Percentiles rank a stretch among this genome's conserved stretches.
Evolutionary conservation across 2,797 vertebrate genomes (phyloP).

Genomic region (Myotis planiceps): DNA sequence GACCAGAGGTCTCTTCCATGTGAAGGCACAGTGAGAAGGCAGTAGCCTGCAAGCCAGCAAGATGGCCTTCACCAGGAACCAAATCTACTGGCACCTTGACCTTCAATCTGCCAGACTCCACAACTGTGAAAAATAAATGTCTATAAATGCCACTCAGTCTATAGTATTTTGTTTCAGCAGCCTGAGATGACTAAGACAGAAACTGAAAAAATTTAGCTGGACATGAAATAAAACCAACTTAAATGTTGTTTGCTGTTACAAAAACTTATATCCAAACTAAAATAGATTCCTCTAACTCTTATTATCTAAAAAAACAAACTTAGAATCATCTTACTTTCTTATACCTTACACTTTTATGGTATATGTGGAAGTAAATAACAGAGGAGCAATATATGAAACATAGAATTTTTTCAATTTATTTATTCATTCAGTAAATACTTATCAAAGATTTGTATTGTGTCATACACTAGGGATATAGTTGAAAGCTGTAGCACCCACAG

Average conservation of each 20-base stretch:
- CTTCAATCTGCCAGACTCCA: not conserved
- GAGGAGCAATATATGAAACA: not conserved
- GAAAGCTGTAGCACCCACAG: not conserved
- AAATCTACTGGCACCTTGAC: not conserved
- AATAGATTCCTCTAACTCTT: conserved; percentile 23
- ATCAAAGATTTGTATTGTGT: not conserved
- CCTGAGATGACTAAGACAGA: not conserved
- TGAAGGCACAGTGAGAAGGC: not conserved
- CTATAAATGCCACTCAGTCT: not conserved
- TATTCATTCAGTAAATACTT: conserved; percentile 6
- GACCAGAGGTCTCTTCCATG: not conserved
- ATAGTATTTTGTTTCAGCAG: not conserved
- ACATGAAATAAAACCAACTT: conserved; percentile 33
- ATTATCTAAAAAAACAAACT: conserved; percentile 11
- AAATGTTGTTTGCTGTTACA: not conserved
- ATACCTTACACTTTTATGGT: not conserved
- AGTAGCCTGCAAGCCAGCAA: not conserved
- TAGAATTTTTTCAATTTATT: not conserved
- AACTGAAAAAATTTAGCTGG: conserved; percentile 1
- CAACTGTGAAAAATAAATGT: not conserved
- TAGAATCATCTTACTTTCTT: not conserved
- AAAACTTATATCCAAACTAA: not conserved
- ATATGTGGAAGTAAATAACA: conserved; percentile 13
- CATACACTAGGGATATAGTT: not conserved
- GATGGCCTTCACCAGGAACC: not conserved